Percentiles rank a stretch among this genome's conserved stretches.
Evolutionary conservation across 2,113 vertebrate genomes (phyloP).

Genomic region (Sialia sialis): DNA sequence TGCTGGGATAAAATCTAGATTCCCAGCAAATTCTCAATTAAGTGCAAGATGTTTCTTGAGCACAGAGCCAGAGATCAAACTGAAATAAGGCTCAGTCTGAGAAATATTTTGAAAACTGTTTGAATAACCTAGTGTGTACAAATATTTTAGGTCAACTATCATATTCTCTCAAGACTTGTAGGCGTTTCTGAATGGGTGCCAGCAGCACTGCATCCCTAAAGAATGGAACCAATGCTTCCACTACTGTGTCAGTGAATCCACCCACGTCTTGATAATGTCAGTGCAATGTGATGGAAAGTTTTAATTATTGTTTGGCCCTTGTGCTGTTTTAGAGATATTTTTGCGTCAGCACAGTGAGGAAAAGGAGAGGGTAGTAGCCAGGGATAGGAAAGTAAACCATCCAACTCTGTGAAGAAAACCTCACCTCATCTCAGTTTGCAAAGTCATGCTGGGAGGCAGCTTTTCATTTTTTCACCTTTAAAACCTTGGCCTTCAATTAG

Average conservation of each 20-base stretch:
- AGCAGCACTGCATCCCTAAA: conserved; percentile 37
- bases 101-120: conserved; percentile 55
- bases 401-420: neutral
- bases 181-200: conserved; percentile 42
- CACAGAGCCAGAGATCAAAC: conserved; percentile 30
- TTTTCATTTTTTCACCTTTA: neutral
- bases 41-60: conserved; percentile 50
- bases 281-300: conserved; percentile 12
- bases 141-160: conserved; percentile 60
- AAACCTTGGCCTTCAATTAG: neutral
- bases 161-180: conserved; percentile 49
- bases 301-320: neutral
- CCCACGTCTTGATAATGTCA: conserved; percentile 40
- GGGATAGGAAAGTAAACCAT: neutral
- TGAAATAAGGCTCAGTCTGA: conserved; percentile 14
- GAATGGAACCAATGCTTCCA: conserved; percentile 48
- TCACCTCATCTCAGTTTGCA: neutral
- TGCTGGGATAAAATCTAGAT: conserved; percentile 1
- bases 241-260: conserved; percentile 52
- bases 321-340: neutral
- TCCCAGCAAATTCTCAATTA: conserved; percentile 59
- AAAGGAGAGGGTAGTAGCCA: neutral
- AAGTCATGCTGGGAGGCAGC: neutral
- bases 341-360: neutral
- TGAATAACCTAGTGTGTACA: conserved; percentile 54